phyloP scores from a whole-genome alignment of 2,113 vertebrate species.

The Paramormyrops kingsleyae region DNA sequence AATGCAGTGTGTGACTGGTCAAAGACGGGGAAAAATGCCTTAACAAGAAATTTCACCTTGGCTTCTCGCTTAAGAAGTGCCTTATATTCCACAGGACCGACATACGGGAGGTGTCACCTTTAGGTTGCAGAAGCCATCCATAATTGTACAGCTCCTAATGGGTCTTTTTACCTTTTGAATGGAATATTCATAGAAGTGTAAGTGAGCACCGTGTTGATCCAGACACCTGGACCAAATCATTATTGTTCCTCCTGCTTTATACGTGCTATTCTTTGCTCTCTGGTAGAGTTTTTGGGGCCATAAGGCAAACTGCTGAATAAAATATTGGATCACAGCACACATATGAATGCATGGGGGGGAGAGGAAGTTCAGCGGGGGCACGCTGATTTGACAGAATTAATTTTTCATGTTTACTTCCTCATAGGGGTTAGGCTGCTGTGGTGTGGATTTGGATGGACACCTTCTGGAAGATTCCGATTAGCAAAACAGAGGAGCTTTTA shows the following conservation, averaged over 20 bases:
- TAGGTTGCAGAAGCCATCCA: background rate
- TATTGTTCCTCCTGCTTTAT: background rate
- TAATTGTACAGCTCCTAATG: constrained; percentile 10
- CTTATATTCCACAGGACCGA: background rate
- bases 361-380: background rate
- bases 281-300: background rate
- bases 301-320: background rate
- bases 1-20: background rate
- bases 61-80: background rate
- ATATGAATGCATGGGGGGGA: background rate
- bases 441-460: background rate
- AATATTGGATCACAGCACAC: background rate
- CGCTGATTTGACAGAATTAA: background rate
- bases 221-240: background rate
- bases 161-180: constrained; percentile 15
- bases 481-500: background rate
- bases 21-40: background rate
- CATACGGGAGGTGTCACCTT: background rate
- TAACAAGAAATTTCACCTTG: background rate
- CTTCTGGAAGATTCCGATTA: no score
- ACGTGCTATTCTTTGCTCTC: background rate
- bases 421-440: background rate
- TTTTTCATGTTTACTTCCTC: background rate
- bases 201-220: background rate
- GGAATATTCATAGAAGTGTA: constrained; percentile 7